phyloP scores from a whole-genome alignment of 2,888 invertebrate species.

The Lamellibrachia columna region DNA sequence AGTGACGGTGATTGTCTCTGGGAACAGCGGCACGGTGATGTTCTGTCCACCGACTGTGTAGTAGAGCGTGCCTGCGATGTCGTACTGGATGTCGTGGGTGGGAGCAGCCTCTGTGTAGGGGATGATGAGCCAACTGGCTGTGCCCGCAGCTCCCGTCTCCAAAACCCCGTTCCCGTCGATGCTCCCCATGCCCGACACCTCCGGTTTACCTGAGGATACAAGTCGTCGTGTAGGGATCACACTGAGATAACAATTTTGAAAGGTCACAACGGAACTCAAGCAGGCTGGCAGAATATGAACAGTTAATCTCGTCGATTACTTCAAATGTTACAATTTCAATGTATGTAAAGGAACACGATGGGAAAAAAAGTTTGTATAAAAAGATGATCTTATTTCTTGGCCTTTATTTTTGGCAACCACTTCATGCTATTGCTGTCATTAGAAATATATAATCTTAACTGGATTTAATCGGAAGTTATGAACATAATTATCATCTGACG shows the following conservation, averaged over 20 bases:
- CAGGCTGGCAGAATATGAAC: not conserved
- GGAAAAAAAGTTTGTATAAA: no score
- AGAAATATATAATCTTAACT: no score
- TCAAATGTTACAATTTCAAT: not conserved
- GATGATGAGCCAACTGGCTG: slow-evolving; percentile 46
- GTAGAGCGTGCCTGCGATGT: slow-evolving; percentile 46
- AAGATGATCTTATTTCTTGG: no score
- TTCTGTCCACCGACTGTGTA: slow-evolving; percentile 44
- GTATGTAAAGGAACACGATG: not conserved
- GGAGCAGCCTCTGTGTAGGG: slow-evolving; percentile 49
- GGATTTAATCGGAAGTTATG: not conserved
- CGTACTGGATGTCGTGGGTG: slow-evolving; percentile 42
- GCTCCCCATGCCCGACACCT: not conserved
- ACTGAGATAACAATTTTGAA: not conserved
- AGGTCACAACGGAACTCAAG: no score
- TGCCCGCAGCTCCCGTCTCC: not conserved
- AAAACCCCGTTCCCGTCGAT: not conserved
- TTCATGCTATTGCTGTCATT: not conserved
- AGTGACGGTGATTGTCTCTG: slow-evolving; percentile 50
- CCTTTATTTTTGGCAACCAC: no score
- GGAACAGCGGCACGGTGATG: slow-evolving; percentile 46
- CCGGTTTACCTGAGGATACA: not conserved
- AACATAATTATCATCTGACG: not conserved
- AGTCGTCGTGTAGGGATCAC: not conserved
- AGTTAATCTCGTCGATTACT: not conserved